These are phyloP conservation scores for Aplysina aerophoba DNA, from an alignment of 37 sponge, comb jelly and placozoan genomes.

Conservation along the genomic window DNA sequence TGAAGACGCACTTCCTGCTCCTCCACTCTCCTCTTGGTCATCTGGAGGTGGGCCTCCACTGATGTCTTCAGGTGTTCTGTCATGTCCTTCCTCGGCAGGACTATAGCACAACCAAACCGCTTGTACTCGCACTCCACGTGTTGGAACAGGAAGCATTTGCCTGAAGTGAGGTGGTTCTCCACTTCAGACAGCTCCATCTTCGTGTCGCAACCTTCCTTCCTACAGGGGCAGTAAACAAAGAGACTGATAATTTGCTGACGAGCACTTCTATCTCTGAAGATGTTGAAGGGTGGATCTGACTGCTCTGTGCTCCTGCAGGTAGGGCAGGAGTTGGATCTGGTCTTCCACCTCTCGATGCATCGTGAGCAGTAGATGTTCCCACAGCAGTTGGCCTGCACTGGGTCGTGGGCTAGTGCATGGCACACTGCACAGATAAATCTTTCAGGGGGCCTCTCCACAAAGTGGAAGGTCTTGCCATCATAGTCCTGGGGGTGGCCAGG, in stretches of 20 bases:
- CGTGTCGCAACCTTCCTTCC: constrained; percentile 51
- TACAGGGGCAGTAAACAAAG: constrained; percentile 55
- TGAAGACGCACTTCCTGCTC: too few species aligned
- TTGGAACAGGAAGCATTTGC: constrained; percentile 42
- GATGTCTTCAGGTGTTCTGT: constrained; percentile 29
- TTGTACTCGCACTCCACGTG: background rate
- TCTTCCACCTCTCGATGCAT: constrained; percentile 62
- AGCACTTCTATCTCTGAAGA: background rate
- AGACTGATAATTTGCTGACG: constrained; percentile 38
- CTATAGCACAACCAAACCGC: too few species aligned
- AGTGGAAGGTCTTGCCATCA: constrained; percentile 38
- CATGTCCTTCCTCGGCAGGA: constrained; percentile 50
- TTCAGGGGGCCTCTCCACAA: constrained; percentile 55
- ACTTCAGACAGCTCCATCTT: constrained; percentile 37
- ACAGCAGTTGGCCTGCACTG: constrained; percentile 71
- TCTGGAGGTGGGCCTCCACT: constrained; percentile 41
- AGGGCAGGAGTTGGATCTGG: constrained; percentile 47
- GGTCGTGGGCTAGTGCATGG: constrained; percentile 45
- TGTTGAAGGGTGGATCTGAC: background rate
- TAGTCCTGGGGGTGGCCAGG: too few species aligned
- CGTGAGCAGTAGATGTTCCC: constrained; percentile 62
- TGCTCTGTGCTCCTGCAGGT: constrained; percentile 29
- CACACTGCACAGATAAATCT: constrained; percentile 67
- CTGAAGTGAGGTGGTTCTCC: constrained; percentile 35
- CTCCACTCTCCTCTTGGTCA: constrained; percentile 33